Evolutionary conservation across 30 jellyfish, hydroid and myxozoan genomes (phyloP), one percentile per base, ranked within the genome.

Genomic region (Sanderia malayensis): DNA sequence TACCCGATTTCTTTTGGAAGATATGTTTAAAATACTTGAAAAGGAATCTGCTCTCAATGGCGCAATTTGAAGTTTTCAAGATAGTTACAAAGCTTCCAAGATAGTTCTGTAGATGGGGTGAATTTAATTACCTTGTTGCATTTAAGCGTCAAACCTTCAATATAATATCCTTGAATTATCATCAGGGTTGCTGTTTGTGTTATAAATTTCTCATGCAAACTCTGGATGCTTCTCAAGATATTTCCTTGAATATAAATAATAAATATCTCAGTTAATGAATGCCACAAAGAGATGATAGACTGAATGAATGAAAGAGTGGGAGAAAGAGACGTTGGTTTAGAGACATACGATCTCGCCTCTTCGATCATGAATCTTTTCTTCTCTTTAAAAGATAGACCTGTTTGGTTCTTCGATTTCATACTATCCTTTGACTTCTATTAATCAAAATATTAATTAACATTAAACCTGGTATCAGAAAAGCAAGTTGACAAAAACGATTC

Each of bases 271-370:
- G n/a, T n/a, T n/a, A n/a, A n/a, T n/a, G n/a, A n/a, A n/a, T n/a
- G n/a, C n/a, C n/a, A n/a, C n/a, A n/a, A n/a, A n/a, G n/a, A n/a
- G n/a, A n/a, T n/a, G n/a, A n/a, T n/a, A n/a, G n/a, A n/a, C n/a
- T n/a, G n/a, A n/a, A n/a, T n/a, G n/a, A n/a, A n/a, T n/a, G n/a
- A n/a, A n/a, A n/a, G n/a, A n/a, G n/a, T n/a, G n/a, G n/a, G n/a
- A n/a, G n/a, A n/a, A n/a, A n/a, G n/a, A n/a, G n/a, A n/a, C n/a
- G n/a, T n/a, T n/a, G n/a, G n/a, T n/a, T 41, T 45, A 46, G 9
- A 69, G 15, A 0, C 29, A 24, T 53, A 87, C 96, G 78, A 57
- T 74, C 91, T 81, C n/a, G 96, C 96, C 46, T 87, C 92, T 22
- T 87, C 95, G 7, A 87, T 67, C 96, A 87, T 87, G 18, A 80